A percentile compares a stretch with the other conserved stretches of the same genome.
phyloP scores from a whole-genome alignment of 2,888 invertebrate genomes.

The Dione vanillae region DNA sequence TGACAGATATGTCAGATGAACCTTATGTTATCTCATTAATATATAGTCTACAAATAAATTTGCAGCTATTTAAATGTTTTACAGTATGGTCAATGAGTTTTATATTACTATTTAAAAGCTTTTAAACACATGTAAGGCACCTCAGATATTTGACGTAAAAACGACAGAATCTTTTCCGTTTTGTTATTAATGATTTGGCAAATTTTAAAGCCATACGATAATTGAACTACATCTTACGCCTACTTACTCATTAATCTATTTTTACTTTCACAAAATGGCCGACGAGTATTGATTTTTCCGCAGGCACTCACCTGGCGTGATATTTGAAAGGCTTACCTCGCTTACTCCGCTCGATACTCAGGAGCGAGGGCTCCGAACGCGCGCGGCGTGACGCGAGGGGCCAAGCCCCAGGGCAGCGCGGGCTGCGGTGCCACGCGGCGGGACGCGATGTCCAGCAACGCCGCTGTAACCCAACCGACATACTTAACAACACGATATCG shows the following conservation, averaged over 20 bases:
- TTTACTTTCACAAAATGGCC: constrained; percentile 75
- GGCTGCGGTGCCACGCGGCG: constrained; percentile 71
- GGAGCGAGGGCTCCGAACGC: constrained; percentile 83
- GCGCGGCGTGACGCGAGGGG: constrained; percentile 73
- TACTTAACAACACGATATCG: constrained; percentile 71
- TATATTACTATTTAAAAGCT: background rate
- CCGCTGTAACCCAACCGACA: constrained; percentile 80
- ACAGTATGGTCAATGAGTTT: background rate
- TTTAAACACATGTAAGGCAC: background rate
- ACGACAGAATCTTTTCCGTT: background rate
- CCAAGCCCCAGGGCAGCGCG: constrained; percentile 57
- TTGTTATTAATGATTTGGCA: constrained; percentile 5
- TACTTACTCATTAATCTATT: constrained; percentile 49
- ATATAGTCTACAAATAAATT: background rate
- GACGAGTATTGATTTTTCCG: constrained; percentile 63
- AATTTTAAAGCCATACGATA: background rate
- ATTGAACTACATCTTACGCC: constrained; percentile 24
- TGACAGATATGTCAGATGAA: background rate
- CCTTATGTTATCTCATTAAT: too few species aligned
- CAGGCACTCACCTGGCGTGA: constrained; percentile 63
- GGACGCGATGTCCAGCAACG: constrained; percentile 74
- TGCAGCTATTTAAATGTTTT: background rate
- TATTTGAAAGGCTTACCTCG: constrained; percentile 74
- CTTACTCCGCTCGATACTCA: constrained; percentile 61
- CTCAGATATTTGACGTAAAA: background rate